These are phyloP conservation scores for Desmophyllum pertusum DNA, from an alignment of 92 coral and sea anemone genomes.

Conservation along the genomic window DNA sequence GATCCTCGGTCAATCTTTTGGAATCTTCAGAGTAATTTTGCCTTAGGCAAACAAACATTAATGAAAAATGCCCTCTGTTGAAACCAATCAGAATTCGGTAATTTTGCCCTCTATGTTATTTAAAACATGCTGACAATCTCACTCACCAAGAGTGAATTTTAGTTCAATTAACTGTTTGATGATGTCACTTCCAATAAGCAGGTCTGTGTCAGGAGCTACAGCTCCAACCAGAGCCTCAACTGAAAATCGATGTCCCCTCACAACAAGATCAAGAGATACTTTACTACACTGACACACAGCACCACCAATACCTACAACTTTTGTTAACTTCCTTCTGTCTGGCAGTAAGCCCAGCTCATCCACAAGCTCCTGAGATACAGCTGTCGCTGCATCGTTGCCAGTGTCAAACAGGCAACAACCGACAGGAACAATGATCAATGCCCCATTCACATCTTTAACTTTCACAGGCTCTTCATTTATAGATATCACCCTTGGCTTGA, in stretches of 20 bases:
- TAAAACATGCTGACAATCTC: no score
- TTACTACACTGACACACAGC: neutral
- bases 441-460: neutral
- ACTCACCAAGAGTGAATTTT: neutral
- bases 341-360: neutral
- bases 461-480: neutral
- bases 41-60: no score
- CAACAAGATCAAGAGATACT: neutral
- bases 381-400: neutral
- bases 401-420: neutral
- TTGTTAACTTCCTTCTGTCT: neutral
- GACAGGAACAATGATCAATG: neutral
- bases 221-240: neutral
- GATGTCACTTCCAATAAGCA: neutral
- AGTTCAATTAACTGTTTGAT: neutral
- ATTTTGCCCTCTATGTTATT: no score
- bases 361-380: neutral
- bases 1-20: no score
- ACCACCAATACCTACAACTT: neutral
- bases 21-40: no score
- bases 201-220: neutral
- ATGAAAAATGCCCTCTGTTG: no score
- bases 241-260: neutral
- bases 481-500: neutral
- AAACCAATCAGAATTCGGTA: no score